Evolutionary conservation across 2,888 invertebrate genomes (phyloP).

Genomic region (Caenorhabditis uteleia): DNA sequence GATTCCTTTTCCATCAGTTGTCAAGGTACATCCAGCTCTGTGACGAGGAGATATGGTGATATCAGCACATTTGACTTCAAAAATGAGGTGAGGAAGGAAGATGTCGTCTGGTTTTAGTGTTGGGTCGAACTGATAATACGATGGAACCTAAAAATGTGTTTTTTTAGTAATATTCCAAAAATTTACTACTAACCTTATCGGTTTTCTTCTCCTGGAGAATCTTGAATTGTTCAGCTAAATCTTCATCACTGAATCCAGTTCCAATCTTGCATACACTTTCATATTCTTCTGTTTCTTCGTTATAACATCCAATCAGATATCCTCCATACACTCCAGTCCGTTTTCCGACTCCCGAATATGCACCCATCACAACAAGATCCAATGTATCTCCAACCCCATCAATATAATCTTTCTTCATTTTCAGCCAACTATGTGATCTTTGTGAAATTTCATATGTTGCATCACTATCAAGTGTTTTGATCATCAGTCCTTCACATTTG

Average conservation of each 20-base stretch:
- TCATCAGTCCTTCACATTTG: slow-evolving; percentile 98
- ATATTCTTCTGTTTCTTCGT: slow-evolving; percentile 86
- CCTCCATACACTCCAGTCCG: slow-evolving; percentile 92
- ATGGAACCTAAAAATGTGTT: slow-evolving; percentile 36
- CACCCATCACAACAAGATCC: slow-evolving; percentile 93
- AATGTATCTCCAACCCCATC: slow-evolving; percentile 94
- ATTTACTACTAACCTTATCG: slow-evolving; percentile 69
- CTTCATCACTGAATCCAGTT: slow-evolving; percentile 92
- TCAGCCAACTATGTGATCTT: slow-evolving; percentile 90
- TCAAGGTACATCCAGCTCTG: slow-evolving; percentile 82
- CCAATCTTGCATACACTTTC: slow-evolving; percentile 93
- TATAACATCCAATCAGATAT: slow-evolving; percentile 91
- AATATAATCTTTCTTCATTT: slow-evolving; percentile 82
- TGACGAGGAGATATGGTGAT: slow-evolving; percentile 93
- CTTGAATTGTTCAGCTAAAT: slow-evolving; percentile 80
- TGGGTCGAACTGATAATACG: slow-evolving; percentile 82
- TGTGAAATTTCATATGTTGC: slow-evolving; percentile 97
- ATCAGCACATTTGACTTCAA: slow-evolving; percentile 95
- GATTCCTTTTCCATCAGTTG: slow-evolving; percentile 74
- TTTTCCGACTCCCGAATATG: slow-evolving; percentile 82
- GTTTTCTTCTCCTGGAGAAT: slow-evolving; percentile 82
- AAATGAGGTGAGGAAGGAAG: slow-evolving; percentile 85
- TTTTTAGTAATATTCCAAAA: too few species aligned
- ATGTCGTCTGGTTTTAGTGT: slow-evolving; percentile 83
- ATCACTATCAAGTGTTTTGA: slow-evolving; percentile 87